Evolutionary conservation across 2,888 invertebrate genomes (phyloP), one percentile per base, ranked within the genome.

Genomic region (Scrobipalpa costella): DNA sequence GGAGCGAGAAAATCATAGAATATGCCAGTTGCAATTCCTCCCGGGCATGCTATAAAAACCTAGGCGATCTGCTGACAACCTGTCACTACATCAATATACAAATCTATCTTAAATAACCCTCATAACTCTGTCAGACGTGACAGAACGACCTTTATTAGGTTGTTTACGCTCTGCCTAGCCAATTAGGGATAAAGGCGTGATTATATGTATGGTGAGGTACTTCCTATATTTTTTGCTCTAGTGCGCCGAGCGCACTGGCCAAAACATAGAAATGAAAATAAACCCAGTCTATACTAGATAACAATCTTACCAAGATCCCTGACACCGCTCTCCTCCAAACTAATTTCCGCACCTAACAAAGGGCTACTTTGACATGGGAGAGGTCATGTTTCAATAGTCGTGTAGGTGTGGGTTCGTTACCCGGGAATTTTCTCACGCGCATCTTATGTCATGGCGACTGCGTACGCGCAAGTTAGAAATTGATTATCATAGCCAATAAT

Each of bases 221-320:
- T 52, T 61, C 61, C 61, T 61, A 38, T n/a, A 21, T 52, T 11
- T 61, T 50, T 60, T 61, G 19, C 52, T 36, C 36, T 52, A 17
- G 44, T 64, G 61, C 61, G 64, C 61, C 36, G 9, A 52, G 21
- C 62, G 62, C 76, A 77, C 69, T 73, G 74, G 79, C 80, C 80
- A 83, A 84, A 84, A 83, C 79, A 83, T 71, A 74, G 73, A 69
- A 75, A 73, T 81, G 71, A 81, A 83, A 85, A 85, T 85, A 86
- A 85, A 83, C 80, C 73, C 36, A 33, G 57, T 33, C 61, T 55
- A 44, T 57, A 66, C 49, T 57, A 59, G 59, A 40, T 19, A 40
- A 44, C 59, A 21, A 59, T 27, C 3, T 11, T 44, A n/a, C 19
- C 13, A n/a, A 27, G 59, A 27, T n/a, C 59, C 44, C 40, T 27